phyloP scores from a whole-genome alignment of 2,113 vertebrate species.

The Gymnarchus niloticus region DNA sequence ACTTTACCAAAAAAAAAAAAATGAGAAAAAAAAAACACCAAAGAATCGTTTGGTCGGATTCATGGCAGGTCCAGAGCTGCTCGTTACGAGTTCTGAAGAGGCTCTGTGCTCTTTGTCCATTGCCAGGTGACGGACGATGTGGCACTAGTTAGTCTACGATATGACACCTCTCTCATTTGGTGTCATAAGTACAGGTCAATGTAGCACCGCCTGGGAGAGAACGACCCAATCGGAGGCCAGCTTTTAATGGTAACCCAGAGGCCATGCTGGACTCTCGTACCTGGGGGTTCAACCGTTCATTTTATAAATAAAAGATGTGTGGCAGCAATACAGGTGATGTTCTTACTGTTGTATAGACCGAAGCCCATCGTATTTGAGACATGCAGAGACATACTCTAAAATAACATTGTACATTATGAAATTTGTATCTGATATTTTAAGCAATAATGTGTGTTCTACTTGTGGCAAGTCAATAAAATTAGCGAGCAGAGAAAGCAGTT shows the following conservation, averaged over 20 bases:
- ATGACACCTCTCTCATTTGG: background rate
- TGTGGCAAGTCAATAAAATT: constrained; percentile 22
- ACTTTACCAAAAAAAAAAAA: background rate
- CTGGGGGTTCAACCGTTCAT: background rate
- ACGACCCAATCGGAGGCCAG: background rate
- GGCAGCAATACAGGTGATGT: constrained; percentile 23
- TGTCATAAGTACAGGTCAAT: background rate
- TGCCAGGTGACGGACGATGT: background rate
- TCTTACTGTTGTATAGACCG: constrained; percentile 11
- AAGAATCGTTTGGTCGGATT: constrained; percentile 8
- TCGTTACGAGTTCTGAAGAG: background rate
- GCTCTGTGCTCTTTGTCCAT: background rate
- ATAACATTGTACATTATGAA: constrained; percentile 24
- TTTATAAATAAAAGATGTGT: constrained; percentile 1
- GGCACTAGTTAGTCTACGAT: background rate
- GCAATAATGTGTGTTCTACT: constrained; percentile 29
- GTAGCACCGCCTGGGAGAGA: background rate
- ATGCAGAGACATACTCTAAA: constrained; percentile 18
- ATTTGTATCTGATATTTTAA: constrained; percentile 29
- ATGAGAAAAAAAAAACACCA: background rate
- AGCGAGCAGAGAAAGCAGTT: background rate
- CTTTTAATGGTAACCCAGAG: background rate
- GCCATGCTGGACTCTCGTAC: background rate
- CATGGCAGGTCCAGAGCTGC: background rate
- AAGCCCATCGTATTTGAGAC: background rate